These are phyloP conservation scores for Mus pahari DNA, from an alignment of 2,113 vertebrate genomes.

Conservation along the genomic window DNA sequence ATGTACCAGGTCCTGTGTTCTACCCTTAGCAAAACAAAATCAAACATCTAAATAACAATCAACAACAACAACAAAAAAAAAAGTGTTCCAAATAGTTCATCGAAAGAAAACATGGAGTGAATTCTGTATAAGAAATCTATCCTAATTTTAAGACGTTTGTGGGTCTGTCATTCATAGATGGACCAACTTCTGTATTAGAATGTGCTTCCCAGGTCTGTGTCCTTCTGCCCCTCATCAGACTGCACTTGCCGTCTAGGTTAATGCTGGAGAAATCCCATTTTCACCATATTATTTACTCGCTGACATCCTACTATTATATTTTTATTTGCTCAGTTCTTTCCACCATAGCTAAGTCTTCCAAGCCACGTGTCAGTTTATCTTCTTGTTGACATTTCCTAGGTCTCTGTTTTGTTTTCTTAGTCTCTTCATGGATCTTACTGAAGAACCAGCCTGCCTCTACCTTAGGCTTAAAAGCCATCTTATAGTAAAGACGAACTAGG, in stretches of 20 bases:
- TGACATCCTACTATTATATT: slow-evolving; percentile 33
- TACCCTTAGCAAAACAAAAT: not conserved
- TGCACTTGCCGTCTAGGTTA: not conserved
- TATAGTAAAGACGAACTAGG: not conserved
- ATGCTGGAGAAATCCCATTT: slow-evolving; percentile 43
- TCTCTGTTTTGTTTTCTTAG: not conserved
- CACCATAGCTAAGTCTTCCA: not conserved
- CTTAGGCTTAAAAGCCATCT: not conserved
- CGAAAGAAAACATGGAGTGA: not conserved
- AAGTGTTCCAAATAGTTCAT: not conserved
- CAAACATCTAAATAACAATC: not conserved
- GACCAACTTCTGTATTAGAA: not conserved
- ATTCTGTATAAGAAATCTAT: not conserved
- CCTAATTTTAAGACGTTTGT: slow-evolving; percentile 20
- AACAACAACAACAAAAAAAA: not conserved
- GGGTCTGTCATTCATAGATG: not conserved
- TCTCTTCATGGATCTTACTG: not conserved
- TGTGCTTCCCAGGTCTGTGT: not conserved
- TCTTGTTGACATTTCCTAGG: not conserved
- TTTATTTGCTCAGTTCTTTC: slow-evolving; percentile 8
- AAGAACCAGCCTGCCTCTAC: not conserved
- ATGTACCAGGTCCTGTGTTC: not conserved
- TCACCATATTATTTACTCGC: not conserved
- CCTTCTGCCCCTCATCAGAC: not conserved
- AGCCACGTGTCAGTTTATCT: not conserved